Percentiles rank a stretch among this genome's conserved stretches.
These are phyloP conservation scores for Dermolepida albohirtum DNA, from an alignment of 2,888 invertebrate species.

Conservation along the genomic window DNA sequence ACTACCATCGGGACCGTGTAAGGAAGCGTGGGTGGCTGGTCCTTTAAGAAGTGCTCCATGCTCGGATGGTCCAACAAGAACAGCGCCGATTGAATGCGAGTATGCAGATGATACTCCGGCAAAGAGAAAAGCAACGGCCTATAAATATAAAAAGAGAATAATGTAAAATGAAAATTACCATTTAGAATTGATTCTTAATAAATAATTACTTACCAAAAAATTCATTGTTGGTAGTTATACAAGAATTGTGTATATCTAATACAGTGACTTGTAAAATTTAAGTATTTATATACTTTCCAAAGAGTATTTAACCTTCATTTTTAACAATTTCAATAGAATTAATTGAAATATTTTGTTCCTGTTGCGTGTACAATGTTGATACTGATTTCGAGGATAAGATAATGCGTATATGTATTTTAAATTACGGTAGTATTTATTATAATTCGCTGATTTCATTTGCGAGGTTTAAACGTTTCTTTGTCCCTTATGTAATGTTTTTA, in stretches of 20 bases:
- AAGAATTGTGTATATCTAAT: slow-evolving; percentile 5
- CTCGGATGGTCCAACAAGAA: slow-evolving; percentile 51
- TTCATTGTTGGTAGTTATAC: slow-evolving; percentile 17
- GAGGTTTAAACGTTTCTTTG: too few species aligned
- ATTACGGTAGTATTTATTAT: too few species aligned
- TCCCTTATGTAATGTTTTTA: too few species aligned
- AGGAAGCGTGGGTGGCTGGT: slow-evolving; percentile 54
- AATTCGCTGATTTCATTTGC: too few species aligned
- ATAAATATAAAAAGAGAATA: not conserved
- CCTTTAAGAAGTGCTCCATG: slow-evolving; percentile 57
- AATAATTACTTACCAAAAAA: slow-evolving; percentile 16
- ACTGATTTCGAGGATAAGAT: not conserved
- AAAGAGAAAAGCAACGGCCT: slow-evolving; percentile 53
- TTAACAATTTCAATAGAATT: slow-evolving; percentile 25
- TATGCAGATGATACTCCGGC: slow-evolving; percentile 54
- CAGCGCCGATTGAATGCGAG: slow-evolving; percentile 54
- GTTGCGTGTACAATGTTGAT: slow-evolving; percentile 22
- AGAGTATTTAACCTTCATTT: slow-evolving; percentile 17
- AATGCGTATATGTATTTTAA: not conserved
- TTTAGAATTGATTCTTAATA: not conserved
- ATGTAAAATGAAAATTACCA: not conserved
- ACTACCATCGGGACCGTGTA: slow-evolving; percentile 63
- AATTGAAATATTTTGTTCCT: slow-evolving; percentile 26
- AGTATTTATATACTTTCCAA: slow-evolving; percentile 23
- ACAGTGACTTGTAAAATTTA: not conserved